Percentiles rank a stretch among this genome's conserved stretches.
These are phyloP conservation scores for Drosophila antonietae DNA, from an alignment of 2,888 invertebrate genomes.

Conservation along the genomic window DNA sequence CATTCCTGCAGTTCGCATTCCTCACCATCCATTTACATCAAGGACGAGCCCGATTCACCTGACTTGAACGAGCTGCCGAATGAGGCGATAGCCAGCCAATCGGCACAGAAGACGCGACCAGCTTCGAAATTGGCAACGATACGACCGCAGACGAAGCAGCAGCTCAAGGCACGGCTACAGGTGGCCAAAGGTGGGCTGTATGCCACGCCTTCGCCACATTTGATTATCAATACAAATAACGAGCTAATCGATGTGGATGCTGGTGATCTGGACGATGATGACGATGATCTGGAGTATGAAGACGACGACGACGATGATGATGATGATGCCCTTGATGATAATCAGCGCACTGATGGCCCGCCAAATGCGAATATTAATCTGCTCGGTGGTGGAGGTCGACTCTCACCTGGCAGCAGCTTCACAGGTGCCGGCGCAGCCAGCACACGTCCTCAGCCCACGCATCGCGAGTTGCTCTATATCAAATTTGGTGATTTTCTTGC, in stretches of 20 bases:
- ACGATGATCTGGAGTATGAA: conserved; percentile 66
- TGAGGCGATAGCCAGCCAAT: conserved; percentile 22
- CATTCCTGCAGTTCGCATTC: conserved; percentile 69
- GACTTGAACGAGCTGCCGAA: conserved; percentile 14
- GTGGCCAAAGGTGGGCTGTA: conserved; percentile 37
- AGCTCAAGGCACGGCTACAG: conserved; percentile 60
- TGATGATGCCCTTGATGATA: conserved; percentile 55
- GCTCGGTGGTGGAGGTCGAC: conserved; percentile 40
- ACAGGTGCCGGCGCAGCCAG: conserved; percentile 42
- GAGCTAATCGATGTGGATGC: conserved; percentile 71
- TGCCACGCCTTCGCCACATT: conserved; percentile 60
- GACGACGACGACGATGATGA: conserved; percentile 41
- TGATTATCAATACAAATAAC: conserved; percentile 73
- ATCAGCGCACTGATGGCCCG: conserved; percentile 22
- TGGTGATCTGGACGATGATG: conserved; percentile 71
- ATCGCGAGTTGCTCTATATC: conserved; percentile 79
- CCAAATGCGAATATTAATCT: conserved; percentile 40
- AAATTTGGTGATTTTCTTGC: conserved; percentile 83
- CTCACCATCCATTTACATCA: conserved; percentile 82
- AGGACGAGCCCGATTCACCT: conserved; percentile 80
- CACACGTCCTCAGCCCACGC: conserved; percentile 60
- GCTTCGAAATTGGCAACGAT: conserved; percentile 61
- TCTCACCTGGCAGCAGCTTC: conserved; percentile 63
- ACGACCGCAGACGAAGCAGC: conserved; percentile 66
- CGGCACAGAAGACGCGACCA: conserved; percentile 7